phyloP scores from a whole-genome alignment of 35 echinoderm and acorn worm genomes.

The Hemicentrotus pulcherrimus region DNA sequence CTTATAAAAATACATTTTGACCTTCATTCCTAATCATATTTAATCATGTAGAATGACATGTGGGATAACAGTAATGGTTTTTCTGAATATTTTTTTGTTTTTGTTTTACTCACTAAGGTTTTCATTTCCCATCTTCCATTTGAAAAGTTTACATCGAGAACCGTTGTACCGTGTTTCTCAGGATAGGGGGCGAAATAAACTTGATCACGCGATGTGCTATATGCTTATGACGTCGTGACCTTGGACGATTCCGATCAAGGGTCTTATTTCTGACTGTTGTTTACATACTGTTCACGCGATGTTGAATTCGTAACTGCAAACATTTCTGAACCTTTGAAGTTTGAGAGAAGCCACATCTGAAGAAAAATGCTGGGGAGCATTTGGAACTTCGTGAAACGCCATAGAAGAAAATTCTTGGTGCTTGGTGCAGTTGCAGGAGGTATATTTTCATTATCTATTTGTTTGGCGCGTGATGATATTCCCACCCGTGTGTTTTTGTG shows the following conservation, averaged over 20 bases:
- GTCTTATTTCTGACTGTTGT: background rate
- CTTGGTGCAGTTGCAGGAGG: slow-evolving; percentile 76
- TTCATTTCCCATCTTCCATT: too few species aligned
- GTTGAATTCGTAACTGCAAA: too few species aligned
- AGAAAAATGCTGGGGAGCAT: slow-evolving; percentile 66
- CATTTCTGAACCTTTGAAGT: background rate
- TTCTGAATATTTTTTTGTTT: too few species aligned
- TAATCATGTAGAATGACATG: too few species aligned
- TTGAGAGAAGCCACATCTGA: background rate
- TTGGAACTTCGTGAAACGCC: slow-evolving; percentile 68
- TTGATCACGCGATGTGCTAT: background rate
- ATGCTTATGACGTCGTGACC: background rate
- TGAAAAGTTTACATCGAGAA: background rate
- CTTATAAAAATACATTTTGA: too few species aligned
- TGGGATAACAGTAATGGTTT: too few species aligned
- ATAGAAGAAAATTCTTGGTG: slow-evolving; percentile 78
- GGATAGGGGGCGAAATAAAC: background rate
- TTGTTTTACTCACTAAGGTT: too few species aligned
- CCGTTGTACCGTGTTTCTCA: background rate
- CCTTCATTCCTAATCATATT: too few species aligned
- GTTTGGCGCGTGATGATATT: background rate
- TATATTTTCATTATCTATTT: slow-evolving; percentile 24
- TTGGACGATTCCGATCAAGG: background rate
- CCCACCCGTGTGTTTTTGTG: slow-evolving; percentile 29
- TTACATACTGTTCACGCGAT: background rate